These are phyloP conservation scores for Piaya cayana DNA, from an alignment of 2,113 vertebrate genomes.

Conservation along the genomic window DNA sequence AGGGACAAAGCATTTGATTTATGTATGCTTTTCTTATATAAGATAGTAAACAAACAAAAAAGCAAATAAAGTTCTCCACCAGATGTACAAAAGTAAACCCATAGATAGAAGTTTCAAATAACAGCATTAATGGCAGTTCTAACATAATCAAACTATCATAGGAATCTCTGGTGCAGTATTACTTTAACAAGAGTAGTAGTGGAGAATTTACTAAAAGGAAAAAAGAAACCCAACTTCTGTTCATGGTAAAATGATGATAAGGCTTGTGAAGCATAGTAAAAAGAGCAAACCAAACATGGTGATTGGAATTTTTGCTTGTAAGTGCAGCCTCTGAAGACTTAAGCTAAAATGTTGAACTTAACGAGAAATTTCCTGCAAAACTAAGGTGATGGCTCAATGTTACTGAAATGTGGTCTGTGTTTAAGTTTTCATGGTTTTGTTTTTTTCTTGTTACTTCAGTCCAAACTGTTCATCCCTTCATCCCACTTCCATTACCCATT, in stretches of 20 bases:
- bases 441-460: neutral
- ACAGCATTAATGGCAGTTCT: constrained; percentile 9
- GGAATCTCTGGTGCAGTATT: neutral
- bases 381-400: neutral
- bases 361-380: neutral
- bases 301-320: constrained; percentile 61
- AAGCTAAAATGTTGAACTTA: neutral
- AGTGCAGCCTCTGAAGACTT: constrained; percentile 38
- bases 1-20: constrained; percentile 28
- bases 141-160: constrained; percentile 48
- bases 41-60: constrained; percentile 31
- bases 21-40: neutral
- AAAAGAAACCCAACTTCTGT: neutral
- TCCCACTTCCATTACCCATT: neutral
- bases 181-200: neutral
- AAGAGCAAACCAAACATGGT: constrained; percentile 52
- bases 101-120: constrained; percentile 35
- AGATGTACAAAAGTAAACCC: constrained; percentile 8
- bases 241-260: constrained; percentile 48
- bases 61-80: neutral
- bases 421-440: neutral
- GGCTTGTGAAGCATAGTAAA: constrained; percentile 43
- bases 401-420: neutral
- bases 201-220: neutral
- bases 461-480: neutral